Percentiles rank a stretch among this genome's conserved stretches.
Evolutionary conservation across 1,140 invertebrate species (phyloP).

Genomic region (Drosophila hydei): DNA sequence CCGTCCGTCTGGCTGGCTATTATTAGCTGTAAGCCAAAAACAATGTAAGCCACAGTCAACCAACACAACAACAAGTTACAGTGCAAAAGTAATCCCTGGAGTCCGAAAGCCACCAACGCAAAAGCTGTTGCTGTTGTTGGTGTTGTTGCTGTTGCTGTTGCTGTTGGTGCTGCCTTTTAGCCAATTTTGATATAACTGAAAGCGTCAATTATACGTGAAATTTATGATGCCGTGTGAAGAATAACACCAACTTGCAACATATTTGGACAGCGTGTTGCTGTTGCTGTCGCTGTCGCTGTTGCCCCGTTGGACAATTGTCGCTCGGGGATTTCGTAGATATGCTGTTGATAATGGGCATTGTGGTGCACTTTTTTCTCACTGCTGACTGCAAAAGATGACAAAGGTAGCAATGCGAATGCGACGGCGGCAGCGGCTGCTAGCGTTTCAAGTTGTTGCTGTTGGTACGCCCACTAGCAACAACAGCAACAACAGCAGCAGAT

Average conservation of each 20-base stretch:
- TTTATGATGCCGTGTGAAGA: conserved; percentile 83
- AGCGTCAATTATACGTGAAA: conserved; percentile 83
- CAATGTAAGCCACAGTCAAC: conserved; percentile 66
- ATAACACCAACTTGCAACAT: conserved; percentile 83
- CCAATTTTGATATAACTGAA: conserved; percentile 83
- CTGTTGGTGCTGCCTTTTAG: conserved; percentile 60
- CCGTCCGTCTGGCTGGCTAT: conserved; percentile 16
- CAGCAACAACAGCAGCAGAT: conserved; percentile 8
- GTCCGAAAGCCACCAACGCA: conserved; percentile 70
- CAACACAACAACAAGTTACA: conserved; percentile 32
- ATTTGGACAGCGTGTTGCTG: conserved; percentile 71
- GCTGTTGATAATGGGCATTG: conserved; percentile 75
- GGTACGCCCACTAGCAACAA: conserved; percentile 60
- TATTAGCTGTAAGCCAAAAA: conserved; percentile 70
- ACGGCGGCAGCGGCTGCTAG: conserved; percentile 32
- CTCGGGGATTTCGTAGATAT: conserved; percentile 62
- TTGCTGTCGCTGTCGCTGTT: conserved; percentile 27
- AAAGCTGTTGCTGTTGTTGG: conserved; percentile 38
- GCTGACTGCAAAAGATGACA: conserved; percentile 64
- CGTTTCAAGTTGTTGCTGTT: conserved; percentile 33
- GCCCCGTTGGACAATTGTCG: conserved; percentile 44
- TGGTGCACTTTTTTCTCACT: conserved; percentile 59
- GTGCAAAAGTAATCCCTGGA: conserved; percentile 46
- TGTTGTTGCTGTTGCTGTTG: conserved; percentile 21
- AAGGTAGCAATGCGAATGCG: conserved; percentile 53